These are phyloP conservation scores for Leptinotarsa juncta DNA, from an alignment of 2,888 invertebrate genomes.

Conservation along the genomic window DNA sequence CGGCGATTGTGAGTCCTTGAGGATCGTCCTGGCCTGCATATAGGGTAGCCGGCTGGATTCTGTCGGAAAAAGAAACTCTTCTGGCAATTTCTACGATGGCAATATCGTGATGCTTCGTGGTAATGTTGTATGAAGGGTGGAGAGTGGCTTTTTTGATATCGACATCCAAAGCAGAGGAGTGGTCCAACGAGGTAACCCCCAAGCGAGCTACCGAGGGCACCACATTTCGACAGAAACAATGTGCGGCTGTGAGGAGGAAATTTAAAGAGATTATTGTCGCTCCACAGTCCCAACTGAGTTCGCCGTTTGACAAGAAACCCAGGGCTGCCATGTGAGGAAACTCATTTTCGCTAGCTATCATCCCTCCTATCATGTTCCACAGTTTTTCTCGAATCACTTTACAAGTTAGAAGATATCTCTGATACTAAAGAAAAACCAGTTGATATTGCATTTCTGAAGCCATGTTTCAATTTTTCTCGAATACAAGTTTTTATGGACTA, in stretches of 20 bases:
- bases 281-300: not conserved
- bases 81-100: constrained; percentile 2
- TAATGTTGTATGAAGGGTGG: not conserved
- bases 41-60: not conserved
- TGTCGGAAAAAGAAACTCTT: not conserved
- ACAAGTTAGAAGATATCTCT: too few species aligned
- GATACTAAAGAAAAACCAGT: too few species aligned
- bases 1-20: not conserved
- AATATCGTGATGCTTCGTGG: constrained; percentile 14
- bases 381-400: not conserved
- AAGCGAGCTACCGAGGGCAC: not conserved
- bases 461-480: too few species aligned
- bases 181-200: not conserved
- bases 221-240: constrained; percentile 10
- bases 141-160: constrained; percentile 5
- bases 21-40: not conserved
- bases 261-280: not conserved
- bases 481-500: too few species aligned
- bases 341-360: not conserved
- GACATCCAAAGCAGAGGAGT: not conserved
- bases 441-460: too few species aligned
- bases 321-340: constrained; percentile 5
- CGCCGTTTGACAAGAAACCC: not conserved
- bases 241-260: constrained; percentile 3
- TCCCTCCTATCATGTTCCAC: not conserved